phyloP scores from a whole-genome alignment of 2,797 vertebrate species.

The Numenius phaeopus region DNA sequence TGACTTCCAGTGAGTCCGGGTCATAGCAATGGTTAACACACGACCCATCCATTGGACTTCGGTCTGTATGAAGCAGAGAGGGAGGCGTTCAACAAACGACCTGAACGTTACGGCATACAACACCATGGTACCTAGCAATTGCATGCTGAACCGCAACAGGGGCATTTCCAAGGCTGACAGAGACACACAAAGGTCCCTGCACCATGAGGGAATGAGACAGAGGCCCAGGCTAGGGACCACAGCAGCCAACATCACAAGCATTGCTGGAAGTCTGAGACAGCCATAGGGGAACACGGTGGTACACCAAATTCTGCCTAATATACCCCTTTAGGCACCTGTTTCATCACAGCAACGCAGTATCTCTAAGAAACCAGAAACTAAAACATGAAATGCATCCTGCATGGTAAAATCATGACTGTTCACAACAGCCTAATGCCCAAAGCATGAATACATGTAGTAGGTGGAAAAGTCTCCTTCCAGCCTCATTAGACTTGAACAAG shows the following conservation, averaged over 20 bases:
- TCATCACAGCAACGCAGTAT: background rate
- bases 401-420: background rate
- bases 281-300: fast-evolving
- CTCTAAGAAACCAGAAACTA: background rate
- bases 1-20: background rate
- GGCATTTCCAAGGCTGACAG: background rate
- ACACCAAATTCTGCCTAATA: background rate
- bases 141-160: background rate
- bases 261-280: background rate
- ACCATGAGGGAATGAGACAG: background rate
- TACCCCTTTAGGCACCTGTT: background rate
- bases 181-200: background rate
- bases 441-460: background rate
- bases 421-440: background rate
- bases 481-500: background rate
- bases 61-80: background rate
- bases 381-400: background rate
- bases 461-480: background rate
- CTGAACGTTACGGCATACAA: background rate
- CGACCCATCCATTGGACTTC: background rate
- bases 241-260: background rate
- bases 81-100: background rate
- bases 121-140: background rate
- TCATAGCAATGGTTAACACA: background rate
- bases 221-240: background rate